Evolutionary conservation across 2,888 invertebrate species (phyloP).

Genomic region (Eupelmus urozonus): DNA sequence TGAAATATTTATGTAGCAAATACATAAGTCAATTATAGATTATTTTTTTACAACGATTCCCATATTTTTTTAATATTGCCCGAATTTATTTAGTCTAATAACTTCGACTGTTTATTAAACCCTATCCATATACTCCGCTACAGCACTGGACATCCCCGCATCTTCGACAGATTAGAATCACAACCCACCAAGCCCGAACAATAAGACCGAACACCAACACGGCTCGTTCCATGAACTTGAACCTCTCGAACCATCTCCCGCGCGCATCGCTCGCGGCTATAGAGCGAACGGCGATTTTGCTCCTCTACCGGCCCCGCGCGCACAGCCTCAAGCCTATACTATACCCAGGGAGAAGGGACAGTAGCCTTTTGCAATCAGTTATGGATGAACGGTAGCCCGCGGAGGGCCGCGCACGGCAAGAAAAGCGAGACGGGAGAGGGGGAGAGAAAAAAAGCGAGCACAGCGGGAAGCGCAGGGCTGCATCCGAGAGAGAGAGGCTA

Average conservation of each 20-base stretch:
- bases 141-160: too few relatives aligned
- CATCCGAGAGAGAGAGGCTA: background rate
- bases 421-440: conserved; percentile 62
- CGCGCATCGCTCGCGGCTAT: conserved; percentile 52
- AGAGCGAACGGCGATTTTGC: conserved; percentile 64
- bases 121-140: too few relatives aligned
- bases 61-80: too few relatives aligned
- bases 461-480: background rate
- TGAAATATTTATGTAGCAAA: too few relatives aligned
- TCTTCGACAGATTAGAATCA: background rate
- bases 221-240: conserved; percentile 68
- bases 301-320: too few relatives aligned
- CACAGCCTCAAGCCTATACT: too few relatives aligned
- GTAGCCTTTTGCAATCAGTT: conserved; percentile 66
- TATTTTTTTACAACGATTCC: too few relatives aligned
- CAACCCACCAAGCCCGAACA: background rate
- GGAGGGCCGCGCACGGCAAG: conserved; percentile 51
- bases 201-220: background rate
- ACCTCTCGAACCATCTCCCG: conserved; percentile 58
- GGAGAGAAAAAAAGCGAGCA: conserved; percentile 37
- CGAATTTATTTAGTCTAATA: too few relatives aligned
- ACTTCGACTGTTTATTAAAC: too few relatives aligned
- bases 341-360: conserved; percentile 59
- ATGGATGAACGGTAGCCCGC: conserved; percentile 71
- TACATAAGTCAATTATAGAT: too few relatives aligned